Evolutionary conservation across 2,797 vertebrate genomes (phyloP), one percentile per base, ranked within the genome.

Genomic region (Sibirionetta formosa): DNA sequence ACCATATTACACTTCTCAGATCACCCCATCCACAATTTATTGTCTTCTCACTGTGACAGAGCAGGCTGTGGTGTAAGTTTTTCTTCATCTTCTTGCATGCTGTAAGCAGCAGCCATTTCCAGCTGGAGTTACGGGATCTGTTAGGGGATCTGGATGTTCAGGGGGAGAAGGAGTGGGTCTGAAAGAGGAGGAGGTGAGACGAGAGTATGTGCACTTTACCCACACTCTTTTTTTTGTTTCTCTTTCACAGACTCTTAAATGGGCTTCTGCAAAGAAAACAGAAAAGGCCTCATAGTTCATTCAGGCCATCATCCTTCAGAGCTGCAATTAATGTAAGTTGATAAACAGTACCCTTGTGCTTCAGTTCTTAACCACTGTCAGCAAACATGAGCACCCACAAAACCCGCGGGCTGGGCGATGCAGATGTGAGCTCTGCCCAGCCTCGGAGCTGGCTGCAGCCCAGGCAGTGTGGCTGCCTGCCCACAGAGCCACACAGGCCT

Each of bases 381-480:
- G 2, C 50, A 54, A 1, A 2, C 64, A 18, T 9, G 44, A 56
- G 38, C 51, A 40, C n/a, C 23, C 7, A 50, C 1, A 3, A 31
- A 26, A 4, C 61, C 4, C 36, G n/a, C 35, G 23, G 11, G 40
- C 14, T 24, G 56, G 71, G 27, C 13, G 29, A 33, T 14, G 66
- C 71, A 56, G 82, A 40, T 48, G 20, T 2, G 1, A 72, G 60
- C 66, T 68, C 54, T 72, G 58, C 22, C 46, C 23, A 0, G 4
- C 26, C 76, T 61, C 29, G 8, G 15, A 38, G 23, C 31, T 8
- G 46, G 31, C 70, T 31, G 8, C 57, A 3, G 9, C 18, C 14
- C 44, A 1, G 2, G n/a, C 48, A n/a, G 18, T 1, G 0, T 14
- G 50, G 72, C 51, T 1, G 2, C 0, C 0, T 8, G 78, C 72